Evolutionary conservation across 2,797 vertebrate genomes (phyloP).

Genomic region (Mus caroli): DNA sequence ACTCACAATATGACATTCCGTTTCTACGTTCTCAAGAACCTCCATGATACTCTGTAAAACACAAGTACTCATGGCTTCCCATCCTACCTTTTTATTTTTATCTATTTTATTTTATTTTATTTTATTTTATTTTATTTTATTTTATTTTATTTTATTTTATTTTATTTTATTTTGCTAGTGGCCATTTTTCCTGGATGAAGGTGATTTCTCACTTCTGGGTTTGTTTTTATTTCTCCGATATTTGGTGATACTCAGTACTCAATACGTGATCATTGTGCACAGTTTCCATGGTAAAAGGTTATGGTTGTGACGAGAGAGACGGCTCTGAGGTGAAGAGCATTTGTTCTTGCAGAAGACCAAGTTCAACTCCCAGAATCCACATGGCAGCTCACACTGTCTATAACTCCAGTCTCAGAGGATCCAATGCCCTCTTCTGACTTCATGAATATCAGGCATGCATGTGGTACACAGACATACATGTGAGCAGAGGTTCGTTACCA

Average conservation of each 20-base stretch:
- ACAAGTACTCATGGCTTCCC: too few relatives aligned
- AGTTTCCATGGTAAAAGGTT: neutral
- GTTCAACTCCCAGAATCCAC: neutral
- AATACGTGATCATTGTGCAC: neutral
- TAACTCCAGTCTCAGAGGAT: neutral
- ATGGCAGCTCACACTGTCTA: neutral
- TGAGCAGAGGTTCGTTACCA: neutral
- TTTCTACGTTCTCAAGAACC: neutral
- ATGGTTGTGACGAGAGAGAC: neutral
- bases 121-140: neutral
- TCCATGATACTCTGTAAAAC: neutral
- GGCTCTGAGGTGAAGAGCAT: neutral
- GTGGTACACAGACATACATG: neutral
- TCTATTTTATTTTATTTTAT: neutral
- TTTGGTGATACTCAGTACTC: neutral
- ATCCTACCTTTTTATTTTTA: neutral
- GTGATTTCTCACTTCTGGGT: neutral
- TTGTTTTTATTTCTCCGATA: neutral
- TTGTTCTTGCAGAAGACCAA: neutral
- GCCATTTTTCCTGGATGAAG: neutral
- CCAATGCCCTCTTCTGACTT: neutral
- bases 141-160: neutral
- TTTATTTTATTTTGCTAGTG: too few relatives aligned
- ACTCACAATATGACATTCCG: neutral
- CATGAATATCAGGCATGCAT: neutral